Percentiles rank a stretch among this genome's conserved stretches.
Evolutionary conservation across 2,113 vertebrate species (phyloP).

Genomic region (Dromiciops gliroides): DNA sequence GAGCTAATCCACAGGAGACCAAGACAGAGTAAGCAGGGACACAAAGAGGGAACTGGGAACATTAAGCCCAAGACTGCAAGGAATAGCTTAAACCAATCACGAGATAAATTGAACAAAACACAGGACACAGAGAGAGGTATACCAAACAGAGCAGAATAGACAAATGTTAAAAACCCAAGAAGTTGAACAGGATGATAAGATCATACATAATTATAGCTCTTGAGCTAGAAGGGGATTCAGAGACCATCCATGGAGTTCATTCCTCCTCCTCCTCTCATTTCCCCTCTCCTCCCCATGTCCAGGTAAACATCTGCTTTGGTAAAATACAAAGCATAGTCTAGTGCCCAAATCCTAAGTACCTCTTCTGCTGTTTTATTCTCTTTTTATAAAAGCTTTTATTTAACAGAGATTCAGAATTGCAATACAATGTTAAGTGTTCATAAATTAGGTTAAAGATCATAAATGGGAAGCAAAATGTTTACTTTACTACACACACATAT

Average conservation of each 20-base stretch:
- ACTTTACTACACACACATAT: not conserved
- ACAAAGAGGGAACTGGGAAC: not conserved
- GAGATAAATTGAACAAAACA: not conserved
- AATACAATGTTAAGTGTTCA: not conserved
- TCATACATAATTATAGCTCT: not conserved
- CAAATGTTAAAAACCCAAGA: not conserved
- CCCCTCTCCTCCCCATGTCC: not conserved
- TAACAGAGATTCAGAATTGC: not conserved
- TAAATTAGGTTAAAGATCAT: not conserved
- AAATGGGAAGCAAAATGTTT: not conserved
- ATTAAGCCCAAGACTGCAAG: not conserved
- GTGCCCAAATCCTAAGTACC: not conserved
- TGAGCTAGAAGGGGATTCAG: not conserved
- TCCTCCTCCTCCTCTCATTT: not conserved
- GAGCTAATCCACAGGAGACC: not conserved
- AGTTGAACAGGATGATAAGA: not conserved
- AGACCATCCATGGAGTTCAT: not conserved
- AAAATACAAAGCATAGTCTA: not conserved
- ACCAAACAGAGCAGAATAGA: not conserved
- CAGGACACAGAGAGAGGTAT: not conserved
- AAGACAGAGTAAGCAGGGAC: not conserved
- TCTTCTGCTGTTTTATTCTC: constrained; percentile 33
- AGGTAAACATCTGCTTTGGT: not conserved
- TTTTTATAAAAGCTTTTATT: not conserved
- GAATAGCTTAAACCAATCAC: not conserved